Evolutionary conservation across 35 echinoderm and acorn worm species (phyloP).

Genomic region (Hemicentrotus pulcherrimus): DNA sequence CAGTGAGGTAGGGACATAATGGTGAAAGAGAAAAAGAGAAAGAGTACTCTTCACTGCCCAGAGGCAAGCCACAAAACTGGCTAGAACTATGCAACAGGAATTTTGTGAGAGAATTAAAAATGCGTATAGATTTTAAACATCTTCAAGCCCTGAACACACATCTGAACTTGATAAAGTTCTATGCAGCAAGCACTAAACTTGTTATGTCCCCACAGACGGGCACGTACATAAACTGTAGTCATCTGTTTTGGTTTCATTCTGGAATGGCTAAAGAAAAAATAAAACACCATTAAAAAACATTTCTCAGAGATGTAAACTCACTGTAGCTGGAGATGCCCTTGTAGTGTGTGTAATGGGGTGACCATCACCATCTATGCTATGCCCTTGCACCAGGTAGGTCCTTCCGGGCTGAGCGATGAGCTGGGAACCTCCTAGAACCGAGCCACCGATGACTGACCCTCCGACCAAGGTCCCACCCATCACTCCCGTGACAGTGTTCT

Average conservation of each 20-base stretch:
- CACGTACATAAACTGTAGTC: background rate
- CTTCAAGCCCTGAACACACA: too few relatives aligned
- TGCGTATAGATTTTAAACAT: too few relatives aligned
- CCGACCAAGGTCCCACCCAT: constrained; percentile 65
- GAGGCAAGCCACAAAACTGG: background rate
- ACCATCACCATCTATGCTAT: constrained; percentile 83
- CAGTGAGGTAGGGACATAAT: constrained; percentile 12
- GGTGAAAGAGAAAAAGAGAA: background rate
- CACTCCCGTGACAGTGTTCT: constrained; percentile 63
- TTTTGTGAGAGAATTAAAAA: too few relatives aligned
- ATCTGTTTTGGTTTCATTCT: too few relatives aligned
- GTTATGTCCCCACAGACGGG: background rate
- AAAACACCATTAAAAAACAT: constrained; percentile 34
- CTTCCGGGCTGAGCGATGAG: constrained; percentile 84
- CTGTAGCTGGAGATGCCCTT: constrained; percentile 96
- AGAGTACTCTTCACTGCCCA: background rate
- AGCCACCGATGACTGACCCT: constrained; percentile 68
- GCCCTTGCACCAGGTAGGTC: constrained; percentile 86
- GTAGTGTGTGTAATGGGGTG: constrained; percentile 96
- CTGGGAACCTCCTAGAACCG: constrained; percentile 74
- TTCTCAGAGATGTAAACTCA: constrained; percentile 64
- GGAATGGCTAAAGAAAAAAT: too few relatives aligned
- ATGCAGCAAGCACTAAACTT: too few relatives aligned
- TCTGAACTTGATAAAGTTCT: too few relatives aligned
- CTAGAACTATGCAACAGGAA: background rate